Evolutionary conservation across 2,113 vertebrate genomes (phyloP), one percentile per base, ranked within the genome.

Genomic region (Larimichthys polyactis): DNA sequence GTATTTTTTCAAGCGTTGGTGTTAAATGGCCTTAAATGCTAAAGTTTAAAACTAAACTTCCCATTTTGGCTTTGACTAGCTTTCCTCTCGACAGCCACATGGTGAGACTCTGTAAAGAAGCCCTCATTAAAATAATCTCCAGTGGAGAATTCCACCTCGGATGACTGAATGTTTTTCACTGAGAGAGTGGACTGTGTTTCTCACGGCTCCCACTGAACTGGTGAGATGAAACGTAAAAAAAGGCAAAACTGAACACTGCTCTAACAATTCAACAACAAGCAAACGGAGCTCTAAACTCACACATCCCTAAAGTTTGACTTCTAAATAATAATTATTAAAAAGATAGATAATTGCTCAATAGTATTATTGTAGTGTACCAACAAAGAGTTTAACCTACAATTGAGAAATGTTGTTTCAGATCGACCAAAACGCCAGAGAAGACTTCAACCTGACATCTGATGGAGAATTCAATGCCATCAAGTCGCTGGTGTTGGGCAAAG

Each of bases 371-470:
- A 29, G 29, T 29, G 29, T 29, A 29, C 29, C 29, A 29, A 4
- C 29, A 29, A 4, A 29, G 29, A 29, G 29, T 29, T 29, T 36
- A 8, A 36, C 6, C 11, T 11, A 11, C 4, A 32, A 5, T 49
- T 57, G n/a, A 58, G 22, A 22, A 9, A 44, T 71, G 11, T 27
- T 76, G 3, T 83, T 82, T 72, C 86, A 94, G 91, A 60, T 93
- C 4, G 87, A 94, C 69, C 81, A 91, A 10, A 86, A 88, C 2
- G 2, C 77, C 75, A 81, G 54, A 78, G 91, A 93, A 24, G 83
- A 88, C 3, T 93, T 93, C 75, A 93, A 93, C 43, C 82, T 92
- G 58, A 89, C 90, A 1, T 89, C 85, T 6, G 87, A 90, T 1
- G 80, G 85, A 74, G 91, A 92, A 66, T 91, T 93, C 54, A 84